Base-by-base conservation (phyloP, 2,797 vertebrate species). In the Paguma larvata region DNA sequence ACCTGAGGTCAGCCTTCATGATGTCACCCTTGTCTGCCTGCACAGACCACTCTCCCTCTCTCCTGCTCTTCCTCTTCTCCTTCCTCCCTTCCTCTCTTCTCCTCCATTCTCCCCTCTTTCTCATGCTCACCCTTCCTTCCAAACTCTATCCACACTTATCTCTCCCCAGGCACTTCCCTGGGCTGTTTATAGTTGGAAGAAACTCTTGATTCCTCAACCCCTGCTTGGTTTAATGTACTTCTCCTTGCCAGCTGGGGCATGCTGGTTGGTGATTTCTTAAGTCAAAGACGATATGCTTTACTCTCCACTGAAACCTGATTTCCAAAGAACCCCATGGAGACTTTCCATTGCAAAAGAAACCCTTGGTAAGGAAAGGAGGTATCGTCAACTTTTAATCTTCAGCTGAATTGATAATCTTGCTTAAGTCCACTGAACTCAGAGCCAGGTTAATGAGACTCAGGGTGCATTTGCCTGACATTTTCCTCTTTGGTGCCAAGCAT, bases 341-440 rank as follows among this genome's bases (percentile, higher is more conserved):
- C 18, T 67, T 56, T 21, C 83, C 19, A 44, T 72, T 38, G 46
- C 53, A 80, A 83, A 73, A 68, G 65, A 46, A 4, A 25, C 10
- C 85, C 75, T n/a, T 25, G 18, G 34, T 27, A 62, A 78, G 92
- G 34, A 88, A 77, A 77, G 70, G 80, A 97, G 85, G 56, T 30
- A 15, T 32, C 78, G 10, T 63, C 21, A 4, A 15, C 73, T 86
- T 96, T 73, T 96, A 85, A 89, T 91, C 75, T 78, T 62, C 80
- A 88, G 85, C 86, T 92, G 93, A 85, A 79, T 56, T 51, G 38
- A 51, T 94, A 85, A 12, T 97, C 67, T 89, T 75, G 75, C 91
- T 92, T 12, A 87, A 92, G 78, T 83, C 78, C 18, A 19, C 4
- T 7, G 93, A 93, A 38, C 96, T 96, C 90, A 65, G 62, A 70